Base-by-base conservation (phyloP, 2,797 vertebrate species). In the Esox lucius region DNA sequence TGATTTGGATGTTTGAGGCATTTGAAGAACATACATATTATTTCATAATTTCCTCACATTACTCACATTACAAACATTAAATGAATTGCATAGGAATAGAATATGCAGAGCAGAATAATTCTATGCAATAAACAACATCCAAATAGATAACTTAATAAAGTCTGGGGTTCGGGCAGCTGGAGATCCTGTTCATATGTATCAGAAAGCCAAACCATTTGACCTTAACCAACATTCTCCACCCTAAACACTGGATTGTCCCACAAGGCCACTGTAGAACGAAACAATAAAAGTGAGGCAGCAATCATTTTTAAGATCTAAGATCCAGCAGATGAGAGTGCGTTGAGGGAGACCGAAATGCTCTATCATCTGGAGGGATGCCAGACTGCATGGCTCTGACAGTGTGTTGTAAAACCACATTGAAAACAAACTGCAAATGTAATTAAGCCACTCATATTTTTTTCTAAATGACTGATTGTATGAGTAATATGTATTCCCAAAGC, bases 1-100 rank as follows among this genome's bases (percentile, higher is more conserved):
- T 28, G 74, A 80, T 75, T 72, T 22, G 73, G 78, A 51, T 78
- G 76, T 65, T 75, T 70, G 70, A 78, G 64, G 73, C 62, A n/a
- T 33, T 35, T 35, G 33, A 2, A 2, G 5, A 35, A 35, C 33
- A 35, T 2, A 35, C 33, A 5, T 35, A 35, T 5, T 2, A 33
- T 35, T 35, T 35, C 2, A 35, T 35, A 2, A 35, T 35, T 35
- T 35, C 35, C 33, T 2, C 33, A 2, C 33, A 35, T n/a, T n/a
- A n/a, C n/a, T n/a, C n/a, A n/a, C n/a, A n/a, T n/a, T n/a, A n/a
- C n/a, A n/a, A n/a, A n/a, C n/a, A n/a, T n/a, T n/a, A n/a, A n/a
- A n/a, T n/a, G n/a, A 35, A 35, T 35, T 35, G 5, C 5, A 33
- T 35, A 35, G 33, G 33, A 35, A 35, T 35, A 35, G 5, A 35